Evolutionary conservation across 2,113 vertebrate species (phyloP).

Genomic region (Lepus europaeus): DNA sequence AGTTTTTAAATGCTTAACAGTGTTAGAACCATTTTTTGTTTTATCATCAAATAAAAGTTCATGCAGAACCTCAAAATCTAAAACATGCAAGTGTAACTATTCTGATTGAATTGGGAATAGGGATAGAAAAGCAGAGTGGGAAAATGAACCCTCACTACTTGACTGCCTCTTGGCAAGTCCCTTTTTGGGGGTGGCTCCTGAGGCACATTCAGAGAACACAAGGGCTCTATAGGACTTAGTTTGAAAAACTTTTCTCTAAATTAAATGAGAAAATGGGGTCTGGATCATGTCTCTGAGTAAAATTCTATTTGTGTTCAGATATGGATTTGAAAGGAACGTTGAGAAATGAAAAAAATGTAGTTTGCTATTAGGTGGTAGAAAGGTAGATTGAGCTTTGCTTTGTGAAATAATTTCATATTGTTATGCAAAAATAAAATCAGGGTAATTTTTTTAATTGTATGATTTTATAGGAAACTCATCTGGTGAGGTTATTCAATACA

Average conservation of each 20-base stretch:
- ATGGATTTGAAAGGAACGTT: slow-evolving; percentile 50
- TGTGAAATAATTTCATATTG: slow-evolving; percentile 8
- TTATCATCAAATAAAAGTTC: slow-evolving; percentile 58
- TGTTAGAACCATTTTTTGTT: not conserved
- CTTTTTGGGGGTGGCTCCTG: not conserved
- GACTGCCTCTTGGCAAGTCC: not conserved
- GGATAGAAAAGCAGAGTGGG: not conserved
- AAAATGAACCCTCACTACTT: not conserved
- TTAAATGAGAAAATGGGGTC: slow-evolving; percentile 33
- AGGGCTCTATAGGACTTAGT: not conserved
- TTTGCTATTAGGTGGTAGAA: not conserved
- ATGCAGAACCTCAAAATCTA: slow-evolving; percentile 32
- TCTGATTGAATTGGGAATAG: not conserved
- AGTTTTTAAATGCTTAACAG: slow-evolving; percentile 47
- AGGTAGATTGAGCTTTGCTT: slow-evolving; percentile 31
- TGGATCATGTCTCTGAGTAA: not conserved
- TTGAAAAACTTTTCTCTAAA: slow-evolving; percentile 28
- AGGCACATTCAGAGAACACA: not conserved
- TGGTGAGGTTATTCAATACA: not conserved
- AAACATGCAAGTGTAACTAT: slow-evolving; percentile 2
- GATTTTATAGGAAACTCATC: slow-evolving; percentile 53
- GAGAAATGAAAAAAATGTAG: slow-evolving; percentile 12
- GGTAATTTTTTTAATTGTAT: not conserved
- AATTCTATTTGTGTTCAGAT: slow-evolving; percentile 51
- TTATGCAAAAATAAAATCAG: slow-evolving; percentile 40